Base-by-base conservation (phyloP, 64 coral and sea anemone genomes). In the Catalaphyllia jardinei region DNA sequence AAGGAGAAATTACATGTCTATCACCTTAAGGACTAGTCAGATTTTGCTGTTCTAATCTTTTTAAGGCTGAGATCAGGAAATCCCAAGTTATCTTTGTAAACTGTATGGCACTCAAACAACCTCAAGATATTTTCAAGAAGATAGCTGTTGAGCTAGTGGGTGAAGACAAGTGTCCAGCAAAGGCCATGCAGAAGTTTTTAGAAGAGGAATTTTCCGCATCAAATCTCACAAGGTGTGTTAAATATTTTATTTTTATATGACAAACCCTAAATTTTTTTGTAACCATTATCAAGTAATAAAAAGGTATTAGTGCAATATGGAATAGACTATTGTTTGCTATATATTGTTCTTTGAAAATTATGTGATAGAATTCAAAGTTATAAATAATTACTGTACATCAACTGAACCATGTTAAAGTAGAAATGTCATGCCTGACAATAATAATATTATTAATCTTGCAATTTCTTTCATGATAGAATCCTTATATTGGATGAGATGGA, bases 401-500 rank as follows among this genome's bases (percentile, higher is more conserved):
- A 12, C 15, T 16, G 15, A 10, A 14, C 2, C 11, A 57, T 12
- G 10, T 57, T 57, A 57, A 16, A 57, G 54, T 57, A 16, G 54
- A 57, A 57, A 57, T 57, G 54, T 57, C 10, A 57, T 57, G 54
- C 15, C 54, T 57, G 54, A 57, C 10, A 57, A 46, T n/a, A n/a
- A n/a, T n/a, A n/a, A n/a, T n/a, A n/a, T n/a, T n/a, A n/a, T 46
- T 46, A 57, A 86, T 73, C 3, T 35, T 12, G 16, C 33, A 64
- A 49, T 50, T 60, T 8, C 24, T 80, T 22, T 29, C 76, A 82
- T 30, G 39, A 1, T 74, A 99, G 97, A 76, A 87, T 99, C 67
- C 24, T 99, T 39, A 86, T 99, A 19, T 86, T 99, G 62, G 97
- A 99, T 99, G 97, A 99, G 69, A 77, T 99, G 60, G 97, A 99